Conservation (phyloP, 2,113 vertebrate genomes). For the Hoplias malabaricus region DNA sequence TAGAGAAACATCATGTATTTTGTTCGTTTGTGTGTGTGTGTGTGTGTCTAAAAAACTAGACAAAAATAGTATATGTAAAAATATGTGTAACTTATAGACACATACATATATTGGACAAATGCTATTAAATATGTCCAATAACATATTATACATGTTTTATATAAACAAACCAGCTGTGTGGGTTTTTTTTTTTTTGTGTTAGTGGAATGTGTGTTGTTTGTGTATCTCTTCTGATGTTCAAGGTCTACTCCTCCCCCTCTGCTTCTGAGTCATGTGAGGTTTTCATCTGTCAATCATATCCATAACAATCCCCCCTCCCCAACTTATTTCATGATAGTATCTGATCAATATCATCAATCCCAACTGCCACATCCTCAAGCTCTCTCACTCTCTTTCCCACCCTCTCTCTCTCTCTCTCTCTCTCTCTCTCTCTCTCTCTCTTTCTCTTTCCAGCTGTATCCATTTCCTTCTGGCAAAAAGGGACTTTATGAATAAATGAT, state of each 20-base stretch:
- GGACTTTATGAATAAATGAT: conserved; percentile 99
- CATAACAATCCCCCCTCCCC: conserved; percentile 73
- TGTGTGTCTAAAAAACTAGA: too few species aligned
- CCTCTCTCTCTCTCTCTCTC: conserved; percentile 53
- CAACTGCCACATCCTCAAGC: conserved; percentile 68
- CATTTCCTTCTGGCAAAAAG: conserved; percentile 99
- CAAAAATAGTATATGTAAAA: too few species aligned
- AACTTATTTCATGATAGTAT: conserved; percentile 90
- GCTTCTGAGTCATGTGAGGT: conserved; percentile 81
- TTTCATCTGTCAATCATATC: conserved; percentile 95
- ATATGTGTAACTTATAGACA: too few species aligned
- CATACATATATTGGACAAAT: too few species aligned
- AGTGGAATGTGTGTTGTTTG: conserved; percentile 83
- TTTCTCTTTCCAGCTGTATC: conserved; percentile 96
- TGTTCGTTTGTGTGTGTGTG: too few species aligned
- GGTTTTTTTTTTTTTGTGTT: conserved; percentile 82
- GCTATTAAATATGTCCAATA: too few species aligned
- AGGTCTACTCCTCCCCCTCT: conserved; percentile 85
- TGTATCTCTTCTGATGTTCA: conserved; percentile 93
- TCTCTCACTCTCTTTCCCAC: conserved; percentile 67
- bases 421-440: conserved; percentile 76
- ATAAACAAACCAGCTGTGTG: conserved; percentile 68
- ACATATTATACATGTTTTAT: too few species aligned
- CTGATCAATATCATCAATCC: conserved; percentile 99
- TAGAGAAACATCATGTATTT: too few species aligned